phyloP scores from a whole-genome alignment of 2,113 vertebrate genomes.

The Notothenia rossii region DNA sequence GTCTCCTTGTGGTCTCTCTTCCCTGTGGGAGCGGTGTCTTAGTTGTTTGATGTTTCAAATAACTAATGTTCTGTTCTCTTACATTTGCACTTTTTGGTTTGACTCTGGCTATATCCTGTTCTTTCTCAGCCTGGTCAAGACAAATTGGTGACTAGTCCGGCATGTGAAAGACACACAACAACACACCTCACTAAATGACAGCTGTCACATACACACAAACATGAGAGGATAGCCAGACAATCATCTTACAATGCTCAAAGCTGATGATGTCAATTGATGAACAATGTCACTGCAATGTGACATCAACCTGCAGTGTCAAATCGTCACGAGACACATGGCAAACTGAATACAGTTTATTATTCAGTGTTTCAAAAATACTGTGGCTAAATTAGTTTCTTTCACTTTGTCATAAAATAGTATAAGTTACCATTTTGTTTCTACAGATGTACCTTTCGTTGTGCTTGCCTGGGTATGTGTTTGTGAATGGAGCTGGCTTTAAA shows the following conservation, averaged over 20 bases:
- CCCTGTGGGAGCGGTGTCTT: no score
- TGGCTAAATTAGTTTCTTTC: neutral
- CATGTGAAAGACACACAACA: no score
- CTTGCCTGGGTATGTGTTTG: neutral
- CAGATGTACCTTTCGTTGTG: no score
- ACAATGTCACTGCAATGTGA: neutral
- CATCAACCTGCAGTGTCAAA: neutral
- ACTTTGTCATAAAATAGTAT: neutral
- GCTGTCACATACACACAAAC: neutral
- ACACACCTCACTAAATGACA: no score
- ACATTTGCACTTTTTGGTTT: no score
- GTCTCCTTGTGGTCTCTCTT: no score
- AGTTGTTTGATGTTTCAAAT: no score
- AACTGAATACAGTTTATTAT: neutral
- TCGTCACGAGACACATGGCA: neutral
- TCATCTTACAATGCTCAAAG: neutral
- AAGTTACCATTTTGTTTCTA: neutral
- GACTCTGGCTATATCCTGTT: no score
- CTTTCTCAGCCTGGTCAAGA: no score
- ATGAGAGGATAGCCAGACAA: neutral
- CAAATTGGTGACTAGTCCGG: no score
- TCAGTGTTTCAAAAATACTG: neutral
- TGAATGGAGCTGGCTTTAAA: neutral
- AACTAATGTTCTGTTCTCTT: no score
- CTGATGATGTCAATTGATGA: conserved; percentile 10